Evolutionary conservation across 2,113 vertebrate genomes (phyloP).

Genomic region (Phasianus colchicus): DNA sequence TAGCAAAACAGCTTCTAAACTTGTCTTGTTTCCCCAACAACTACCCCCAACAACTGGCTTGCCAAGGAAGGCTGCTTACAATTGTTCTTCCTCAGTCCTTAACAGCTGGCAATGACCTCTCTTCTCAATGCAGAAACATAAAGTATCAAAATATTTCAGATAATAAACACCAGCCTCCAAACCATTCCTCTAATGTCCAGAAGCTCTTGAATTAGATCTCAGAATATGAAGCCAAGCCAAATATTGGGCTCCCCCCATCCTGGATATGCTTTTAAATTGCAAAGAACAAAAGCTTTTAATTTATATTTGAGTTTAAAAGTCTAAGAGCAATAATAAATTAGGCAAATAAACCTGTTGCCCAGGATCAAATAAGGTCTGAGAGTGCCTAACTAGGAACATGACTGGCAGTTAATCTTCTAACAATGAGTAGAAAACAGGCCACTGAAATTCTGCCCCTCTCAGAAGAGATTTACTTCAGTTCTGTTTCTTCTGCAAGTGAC

Average conservation of each 20-base stretch:
- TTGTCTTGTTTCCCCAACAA: background rate
- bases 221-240: slow-evolving; percentile 49
- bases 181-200: slow-evolving; percentile 16
- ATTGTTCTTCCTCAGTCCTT: background rate
- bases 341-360: slow-evolving; percentile 58
- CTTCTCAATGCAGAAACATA: background rate
- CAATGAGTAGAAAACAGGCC: slow-evolving; percentile 16
- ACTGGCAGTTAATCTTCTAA: slow-evolving; percentile 56
- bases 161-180: slow-evolving; percentile 16
- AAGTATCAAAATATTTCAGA: slow-evolving; percentile 30
- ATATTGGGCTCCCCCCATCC: background rate
- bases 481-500: background rate
- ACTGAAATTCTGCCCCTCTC: background rate
- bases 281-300: slow-evolving; percentile 62
- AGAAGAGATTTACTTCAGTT: slow-evolving; percentile 5
- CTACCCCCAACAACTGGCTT: background rate
- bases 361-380: slow-evolving; percentile 55
- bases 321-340: slow-evolving; percentile 70
- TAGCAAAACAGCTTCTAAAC: background rate
- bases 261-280: slow-evolving; percentile 21
- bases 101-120: background rate
- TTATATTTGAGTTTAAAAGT: slow-evolving; percentile 64
- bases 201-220: slow-evolving; percentile 47
- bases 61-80: background rate
- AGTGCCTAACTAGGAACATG: slow-evolving; percentile 45